A percentile compares a stretch with the other conserved stretches of the same genome.
phyloP scores from a whole-genome alignment of 1,140 invertebrate genomes.

The Leptestheria dahalacensis region DNA sequence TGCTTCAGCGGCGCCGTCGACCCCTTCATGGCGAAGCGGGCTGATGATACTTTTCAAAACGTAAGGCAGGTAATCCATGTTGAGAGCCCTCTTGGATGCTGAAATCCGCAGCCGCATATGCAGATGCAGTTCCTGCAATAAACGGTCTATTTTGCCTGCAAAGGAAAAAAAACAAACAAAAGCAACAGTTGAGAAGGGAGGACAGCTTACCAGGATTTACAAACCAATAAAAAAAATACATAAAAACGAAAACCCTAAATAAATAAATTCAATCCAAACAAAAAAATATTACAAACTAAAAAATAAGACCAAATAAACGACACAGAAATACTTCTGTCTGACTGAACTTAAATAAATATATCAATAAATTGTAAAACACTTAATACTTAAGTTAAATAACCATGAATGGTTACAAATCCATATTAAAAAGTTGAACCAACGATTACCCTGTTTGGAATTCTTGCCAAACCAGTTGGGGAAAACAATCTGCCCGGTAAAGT shows the following conservation, averaged over 20 bases:
- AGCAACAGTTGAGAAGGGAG: no score
- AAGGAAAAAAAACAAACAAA: no score
- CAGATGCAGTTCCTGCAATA: constrained; percentile 63
- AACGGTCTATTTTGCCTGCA: constrained; percentile 57
- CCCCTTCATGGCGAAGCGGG: constrained; percentile 51
- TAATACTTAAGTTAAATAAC: no score
- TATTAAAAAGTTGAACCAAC: no score
- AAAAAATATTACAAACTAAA: no score
- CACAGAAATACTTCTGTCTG: neutral
- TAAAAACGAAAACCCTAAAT: no score
- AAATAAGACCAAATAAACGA: no score
- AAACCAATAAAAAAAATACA: no score
- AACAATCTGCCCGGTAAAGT: constrained; percentile 55
- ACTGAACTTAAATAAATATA: neutral
- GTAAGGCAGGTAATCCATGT: constrained; percentile 63
- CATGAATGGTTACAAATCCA: no score
- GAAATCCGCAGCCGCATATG: constrained; percentile 70
- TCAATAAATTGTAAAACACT: no score
- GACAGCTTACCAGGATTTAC: no score
- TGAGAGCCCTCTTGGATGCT: constrained; percentile 55
- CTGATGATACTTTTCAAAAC: constrained; percentile 51
- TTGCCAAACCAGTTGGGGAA: constrained; percentile 94
- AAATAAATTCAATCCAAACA: no score
- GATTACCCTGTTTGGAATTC: constrained; percentile 48
- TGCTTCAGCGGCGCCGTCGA: constrained; percentile 53